Evolutionary conservation across 2,888 invertebrate genomes (phyloP), one percentile per base, ranked within the genome.

Genomic region (Pristionchus maxplancki): DNA sequence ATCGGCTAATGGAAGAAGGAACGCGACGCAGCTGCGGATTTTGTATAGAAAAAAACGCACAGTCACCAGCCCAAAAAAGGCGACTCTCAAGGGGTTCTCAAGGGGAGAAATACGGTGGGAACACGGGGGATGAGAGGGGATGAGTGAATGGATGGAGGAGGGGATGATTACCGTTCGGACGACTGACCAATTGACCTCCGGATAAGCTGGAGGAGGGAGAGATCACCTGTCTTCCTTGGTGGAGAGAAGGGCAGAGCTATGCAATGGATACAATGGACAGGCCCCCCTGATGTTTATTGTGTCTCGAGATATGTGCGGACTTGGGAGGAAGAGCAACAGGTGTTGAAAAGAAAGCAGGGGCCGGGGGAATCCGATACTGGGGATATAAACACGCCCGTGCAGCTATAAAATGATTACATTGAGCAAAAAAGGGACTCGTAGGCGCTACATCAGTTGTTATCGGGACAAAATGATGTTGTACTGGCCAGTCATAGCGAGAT

Each of bases 171-270:
- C 82, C 82, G 31, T 37, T 50, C 82, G 31, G 82, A 81, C 81
- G 50, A 50, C 50, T 83, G 82, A 83, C 82, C 82, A 83, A 83
- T 83, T 83, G 82, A 83, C 82, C 82, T 83, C 82, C 37, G 82
- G 82, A 83, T 83, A 83, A 83, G 82, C 82, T 58, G 58, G 17
- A 64, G n/a, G 58, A 31, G 58, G 37, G 83, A 13, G 31, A 20
- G 83, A 83, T 53, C 82, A 78, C 78, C 78, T 78, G 78, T 44
- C 74, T 40, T 53, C 82, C 24, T 34, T 83, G 53, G 53, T 31
- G n/a, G n/a, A n/a, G n/a, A n/a, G n/a, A n/a, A n/a, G n/a, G n/a
- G n/a, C 53, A 34, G 44, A 53, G 53, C 82, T 83, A 83, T 53
- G 82, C 82, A 83, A 83, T 83, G 34, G 53, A 53, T 83, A 83